A percentile compares a stretch with the other conserved stretches of the same genome.
These are phyloP conservation scores for Axea sp. DNA, from an alignment of 2,888 invertebrate genomes.

Conservation along the genomic window DNA sequence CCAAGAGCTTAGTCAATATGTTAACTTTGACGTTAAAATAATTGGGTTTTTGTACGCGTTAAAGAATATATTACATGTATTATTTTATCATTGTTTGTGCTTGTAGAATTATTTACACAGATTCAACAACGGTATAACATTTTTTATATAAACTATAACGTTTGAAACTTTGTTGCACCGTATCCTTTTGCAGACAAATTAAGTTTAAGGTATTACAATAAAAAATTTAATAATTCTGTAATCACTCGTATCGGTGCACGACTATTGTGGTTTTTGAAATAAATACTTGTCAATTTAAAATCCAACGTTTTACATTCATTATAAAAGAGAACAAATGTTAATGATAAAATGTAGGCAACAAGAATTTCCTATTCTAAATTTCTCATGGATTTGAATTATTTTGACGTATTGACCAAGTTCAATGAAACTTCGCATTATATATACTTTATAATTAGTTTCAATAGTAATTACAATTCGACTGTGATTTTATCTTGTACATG, in stretches of 20 bases:
- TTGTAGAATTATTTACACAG: conserved; percentile 15
- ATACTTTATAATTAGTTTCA: conserved; percentile 2
- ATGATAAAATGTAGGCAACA: no score
- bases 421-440: conserved; percentile 14
- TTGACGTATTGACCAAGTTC: conserved; percentile 38
- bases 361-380: neutral
- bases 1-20: conserved; percentile 47
- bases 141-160: neutral
- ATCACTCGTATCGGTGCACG: no score
- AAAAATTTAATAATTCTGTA: no score
- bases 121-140: conserved; percentile 20
- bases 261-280: no score
- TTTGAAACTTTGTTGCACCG: no score
- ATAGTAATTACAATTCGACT: conserved; percentile 15
- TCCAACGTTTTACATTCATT: no score
- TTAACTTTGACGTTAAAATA: conserved; percentile 6
- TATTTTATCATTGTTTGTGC: conserved; percentile 11
- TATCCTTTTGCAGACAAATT: no score
- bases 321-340: no score
- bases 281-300: no score
- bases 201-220: no score
- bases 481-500: conserved; percentile 23
- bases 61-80: conserved; percentile 19
- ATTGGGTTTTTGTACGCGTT: conserved; percentile 5
- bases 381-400: neutral